Evolutionary conservation across 2,113 vertebrate species (phyloP), one percentile per base, ranked within the genome.

Genomic region (Passer montanus): DNA sequence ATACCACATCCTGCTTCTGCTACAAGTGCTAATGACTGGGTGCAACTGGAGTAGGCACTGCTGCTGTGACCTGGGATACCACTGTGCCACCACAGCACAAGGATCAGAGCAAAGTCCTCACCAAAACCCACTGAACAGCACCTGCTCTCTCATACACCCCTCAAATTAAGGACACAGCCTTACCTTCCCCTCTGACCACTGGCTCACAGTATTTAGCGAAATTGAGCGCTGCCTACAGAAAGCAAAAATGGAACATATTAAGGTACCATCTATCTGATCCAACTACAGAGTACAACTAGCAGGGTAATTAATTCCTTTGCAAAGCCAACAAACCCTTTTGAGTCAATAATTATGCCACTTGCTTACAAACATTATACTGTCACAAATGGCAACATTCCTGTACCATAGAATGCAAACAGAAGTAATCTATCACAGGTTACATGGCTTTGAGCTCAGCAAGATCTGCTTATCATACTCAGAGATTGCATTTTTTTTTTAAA

Each of bases 161-260:
- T 56, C 67, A 87, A 74, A 74, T 33, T 43, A 78, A 89, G 74
- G 30, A 47, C 78, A 82, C 26, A 78, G n/a, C 88, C 90, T 98
- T 98, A 99, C 99, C 99, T 98, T 99, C 99, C 97, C 98, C 99
- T 97, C 98, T 99, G 68, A 98, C 97, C 93, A 99, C 91, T 3
- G 99, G 99, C 91, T 99, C 99, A 92, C 99, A 99, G 95, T 99
- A 99, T 97, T 99, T 99, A 28, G 98, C 97, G 91, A 99, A 99
- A 98, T 99, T 99, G 72, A 99, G 98, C 1, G 94, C 98, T 86
- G 99, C 99, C 99, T 99, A 77, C 67, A 97, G 60, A 68, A 92
- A 94, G 80, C 77, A 84, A 49, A 62, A 50, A 9, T 3, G 93
- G 9, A 80, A 59, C 2, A 1, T 9, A 49, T 80, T 74, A 59